Evolutionary conservation across 2,888 invertebrate genomes (phyloP), one percentile per base, ranked within the genome.

Genomic region (Acleris sparsana): DNA sequence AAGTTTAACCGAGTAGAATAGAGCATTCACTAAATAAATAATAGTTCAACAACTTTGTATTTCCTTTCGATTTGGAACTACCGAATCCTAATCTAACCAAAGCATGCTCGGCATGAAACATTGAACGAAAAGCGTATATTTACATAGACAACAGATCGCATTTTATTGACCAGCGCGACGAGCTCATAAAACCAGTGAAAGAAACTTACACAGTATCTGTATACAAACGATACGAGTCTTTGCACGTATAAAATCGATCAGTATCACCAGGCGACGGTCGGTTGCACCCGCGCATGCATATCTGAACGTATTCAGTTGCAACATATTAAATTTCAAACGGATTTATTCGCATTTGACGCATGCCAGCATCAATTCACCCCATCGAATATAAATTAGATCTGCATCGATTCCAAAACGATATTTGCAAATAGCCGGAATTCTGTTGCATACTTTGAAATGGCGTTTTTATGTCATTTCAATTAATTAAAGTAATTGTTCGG

Each of bases 311-410:
- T 83, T 76, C 78, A 81, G 77, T 77, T 73, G 81, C 79, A 75
- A 81, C 80, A 85, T 90, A 89, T 90, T 89, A 85, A 82, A 89
- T 87, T 88, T 85, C 87, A 84, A 84, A 85, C 82, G 78, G 82
- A 85, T 86, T 84, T 81, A 75, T 75, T 79, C 80, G 75, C 79
- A 75, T 78, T 78, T 78, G 75, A 78, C 73, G 75, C 82, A 73
- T 75, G 79, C 78, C 74, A 70, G 69, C 71, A 71, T 75, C 68
- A 67, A 71, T 72, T 68, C 74, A 73, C 78, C 78, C 70, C 70
- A 53, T 52, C 51, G 61, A 57, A 53, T 76, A 67, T 69, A 71
- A 77, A 82, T 80, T 77, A 75, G 67, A 67, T 76, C 65, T 74
- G 76, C 75, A 74, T 77, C 67, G 73, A 70, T 72, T 71, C 70